Percentiles rank a stretch among this genome's conserved stretches.
Evolutionary conservation across 2,797 vertebrate genomes (phyloP).

Genomic region (Holocentrus rufus): DNA sequence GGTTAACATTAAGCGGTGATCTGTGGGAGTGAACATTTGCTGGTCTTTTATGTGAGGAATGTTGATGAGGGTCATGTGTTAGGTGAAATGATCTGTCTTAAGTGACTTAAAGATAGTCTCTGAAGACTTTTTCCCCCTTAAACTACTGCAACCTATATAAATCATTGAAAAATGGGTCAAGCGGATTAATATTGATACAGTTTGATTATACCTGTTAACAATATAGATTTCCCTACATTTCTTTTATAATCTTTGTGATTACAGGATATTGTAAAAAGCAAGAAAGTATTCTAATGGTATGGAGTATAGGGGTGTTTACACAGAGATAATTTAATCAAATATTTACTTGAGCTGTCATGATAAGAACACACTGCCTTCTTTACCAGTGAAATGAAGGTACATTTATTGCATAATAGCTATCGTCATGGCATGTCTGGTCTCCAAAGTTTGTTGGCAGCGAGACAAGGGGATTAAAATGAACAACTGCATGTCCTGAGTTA

Average conservation of each 20-base stretch:
- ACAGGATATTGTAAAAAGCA: background rate
- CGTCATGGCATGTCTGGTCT: slow-evolving; percentile 18
- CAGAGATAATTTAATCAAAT: slow-evolving; percentile 30
- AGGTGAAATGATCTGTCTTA: background rate
- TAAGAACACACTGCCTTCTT: slow-evolving; percentile 2
- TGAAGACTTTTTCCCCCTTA: background rate
- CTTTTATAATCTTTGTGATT: background rate
- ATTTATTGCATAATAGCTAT: slow-evolving; percentile 23
- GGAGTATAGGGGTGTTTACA: background rate
- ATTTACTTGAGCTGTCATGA: slow-evolving; percentile 50
- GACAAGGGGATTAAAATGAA: slow-evolving; percentile 41
- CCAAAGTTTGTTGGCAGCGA: slow-evolving; percentile 34
- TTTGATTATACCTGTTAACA: slow-evolving; percentile 16
- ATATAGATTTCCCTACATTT: slow-evolving; percentile 1
- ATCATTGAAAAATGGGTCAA: background rate
- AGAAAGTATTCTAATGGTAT: background rate
- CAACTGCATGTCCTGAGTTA: slow-evolving; percentile 58
- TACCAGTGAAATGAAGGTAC: slow-evolving; percentile 9
- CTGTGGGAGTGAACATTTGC: background rate
- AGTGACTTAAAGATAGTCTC: background rate
- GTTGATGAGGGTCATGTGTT: background rate
- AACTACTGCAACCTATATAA: background rate
- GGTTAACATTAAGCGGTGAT: slow-evolving; percentile 15
- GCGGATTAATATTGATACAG: background rate
- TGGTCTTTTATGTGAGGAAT: background rate